Percentiles rank a stretch among this genome's conserved stretches.
Evolutionary conservation across 2,113 vertebrate genomes (phyloP).

Genomic region (Coreoperca whiteheadi): DNA sequence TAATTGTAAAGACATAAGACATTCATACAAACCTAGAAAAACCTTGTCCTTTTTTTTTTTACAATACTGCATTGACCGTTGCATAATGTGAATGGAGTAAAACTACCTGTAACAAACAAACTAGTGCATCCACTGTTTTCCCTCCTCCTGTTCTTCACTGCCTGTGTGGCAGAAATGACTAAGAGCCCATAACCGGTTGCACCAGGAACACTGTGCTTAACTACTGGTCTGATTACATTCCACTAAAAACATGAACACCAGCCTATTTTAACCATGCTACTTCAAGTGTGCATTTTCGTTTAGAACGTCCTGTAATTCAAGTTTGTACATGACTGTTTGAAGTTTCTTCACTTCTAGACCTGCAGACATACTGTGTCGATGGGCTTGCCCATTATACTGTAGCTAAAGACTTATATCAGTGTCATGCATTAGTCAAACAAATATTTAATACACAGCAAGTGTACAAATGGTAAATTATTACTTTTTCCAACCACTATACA

Average conservation of each 20-base stretch:
- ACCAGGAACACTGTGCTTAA: slow-evolving; percentile 52
- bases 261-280: slow-evolving; percentile 28
- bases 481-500: slow-evolving; percentile 16
- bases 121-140: slow-evolving; percentile 12
- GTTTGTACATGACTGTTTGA: slow-evolving; percentile 52
- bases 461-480: slow-evolving; percentile 35
- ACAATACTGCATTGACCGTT: slow-evolving; percentile 63
- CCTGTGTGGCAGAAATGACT: slow-evolving; percentile 24
- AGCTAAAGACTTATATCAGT: slow-evolving; percentile 23
- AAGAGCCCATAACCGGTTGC: slow-evolving; percentile 7
- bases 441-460: slow-evolving; percentile 9
- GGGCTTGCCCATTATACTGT: neutral
- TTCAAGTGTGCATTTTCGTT: slow-evolving; percentile 54
- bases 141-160: neutral
- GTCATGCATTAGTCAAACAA: slow-evolving; percentile 7
- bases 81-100: slow-evolving; percentile 58
- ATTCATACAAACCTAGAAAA: slow-evolving; percentile 15
- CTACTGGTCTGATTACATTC: slow-evolving; percentile 65
- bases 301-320: slow-evolving; percentile 59
- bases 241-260: slow-evolving; percentile 59
- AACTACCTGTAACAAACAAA: slow-evolving; percentile 40
- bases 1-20: slow-evolving; percentile 25
- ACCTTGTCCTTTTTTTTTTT: no score
- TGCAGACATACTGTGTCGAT: neutral
- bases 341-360: slow-evolving; percentile 23